Percentiles rank a stretch among this genome's conserved stretches.
Conservation (phyloP, 2,797 vertebrate genomes). For the Sebastes hubbsi region DNA sequence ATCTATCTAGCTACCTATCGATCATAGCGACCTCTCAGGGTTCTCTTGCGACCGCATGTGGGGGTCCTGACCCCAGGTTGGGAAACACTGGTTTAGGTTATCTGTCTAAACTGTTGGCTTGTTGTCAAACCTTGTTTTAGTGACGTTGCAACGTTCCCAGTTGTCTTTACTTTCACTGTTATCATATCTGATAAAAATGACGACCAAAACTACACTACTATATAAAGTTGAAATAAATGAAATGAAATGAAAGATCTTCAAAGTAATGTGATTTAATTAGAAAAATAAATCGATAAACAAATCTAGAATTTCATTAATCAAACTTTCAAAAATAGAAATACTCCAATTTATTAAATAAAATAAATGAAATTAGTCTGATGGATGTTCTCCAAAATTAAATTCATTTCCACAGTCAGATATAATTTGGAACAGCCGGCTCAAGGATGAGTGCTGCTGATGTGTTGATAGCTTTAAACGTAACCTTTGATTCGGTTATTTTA, state of each 20-base stretch:
- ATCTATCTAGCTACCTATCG: too few relatives aligned
- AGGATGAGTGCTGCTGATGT: not conserved
- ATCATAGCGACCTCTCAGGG: too few relatives aligned
- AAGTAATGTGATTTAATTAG: not conserved
- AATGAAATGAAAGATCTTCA: not conserved
- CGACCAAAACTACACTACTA: too few relatives aligned
- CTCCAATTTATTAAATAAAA: not conserved
- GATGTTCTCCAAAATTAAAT: not conserved
- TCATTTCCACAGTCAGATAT: not conserved
- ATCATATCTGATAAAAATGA: not conserved
- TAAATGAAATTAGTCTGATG: not conserved
- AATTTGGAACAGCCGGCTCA: not conserved
- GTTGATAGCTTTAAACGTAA: not conserved
- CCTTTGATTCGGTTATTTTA: not conserved
- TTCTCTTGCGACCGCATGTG: too few relatives aligned
- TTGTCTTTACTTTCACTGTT: not conserved
- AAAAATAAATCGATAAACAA: not conserved
- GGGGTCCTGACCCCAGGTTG: too few relatives aligned
- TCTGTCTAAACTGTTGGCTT: rapidly evolving
- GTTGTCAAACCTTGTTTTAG: not conserved
- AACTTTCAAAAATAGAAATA: not conserved
- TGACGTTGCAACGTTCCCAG: not conserved
- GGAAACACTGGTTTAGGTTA: too few relatives aligned
- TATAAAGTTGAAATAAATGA: not conserved
- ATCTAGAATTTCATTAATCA: not conserved